Evolutionary conservation across 1,140 invertebrate species (phyloP), one percentile per base, ranked within the genome.

Genomic region (Apis florea): DNA sequence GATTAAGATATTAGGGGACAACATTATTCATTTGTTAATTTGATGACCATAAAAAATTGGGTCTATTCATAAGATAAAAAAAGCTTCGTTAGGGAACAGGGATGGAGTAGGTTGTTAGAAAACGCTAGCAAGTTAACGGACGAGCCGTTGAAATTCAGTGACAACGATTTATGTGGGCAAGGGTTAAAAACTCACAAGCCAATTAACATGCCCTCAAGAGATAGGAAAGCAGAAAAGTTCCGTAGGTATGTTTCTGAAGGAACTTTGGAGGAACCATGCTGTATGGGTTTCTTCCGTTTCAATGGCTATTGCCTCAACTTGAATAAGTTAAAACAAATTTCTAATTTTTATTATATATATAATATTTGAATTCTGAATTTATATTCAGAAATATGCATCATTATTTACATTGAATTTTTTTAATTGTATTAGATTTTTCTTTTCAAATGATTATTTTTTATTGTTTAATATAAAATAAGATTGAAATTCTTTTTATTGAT

Each of bases 181-280:
- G 15, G 53, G 67, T 24, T 63, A 67, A 79, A 67, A 21, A 11
- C 54, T 31, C 15, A 47, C 10, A 12, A 69, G 68, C 64, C 78
- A 83, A 80, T 83, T 83, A 83, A 73, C 54, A 73, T 69, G 64
- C 69, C 31, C 61, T 21, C 21, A 3, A 19, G 51, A 31, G 58
- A 8, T 66, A 83, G 82, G 82, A n/a, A 54, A 83, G 56, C 70
- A 83, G 84, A 40, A 85, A 71, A 54, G 53, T n/a, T 9, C 10
- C 17, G 71, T 61, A 85, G 82, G 72, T 72, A 71, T 2, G 70
- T 73, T 78, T 71, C 81, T 58, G 31, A 58, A 78, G 68, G 53
- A 31, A 74, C 21, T 69, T 85, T 75, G 1, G 26, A 66, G 82
- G 49, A 79, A 70, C 17, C 31, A 31, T 21, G 51, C 19, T n/a